phyloP scores from a whole-genome alignment of 2,888 invertebrate genomes.

The Drosophila kuntzei region DNA sequence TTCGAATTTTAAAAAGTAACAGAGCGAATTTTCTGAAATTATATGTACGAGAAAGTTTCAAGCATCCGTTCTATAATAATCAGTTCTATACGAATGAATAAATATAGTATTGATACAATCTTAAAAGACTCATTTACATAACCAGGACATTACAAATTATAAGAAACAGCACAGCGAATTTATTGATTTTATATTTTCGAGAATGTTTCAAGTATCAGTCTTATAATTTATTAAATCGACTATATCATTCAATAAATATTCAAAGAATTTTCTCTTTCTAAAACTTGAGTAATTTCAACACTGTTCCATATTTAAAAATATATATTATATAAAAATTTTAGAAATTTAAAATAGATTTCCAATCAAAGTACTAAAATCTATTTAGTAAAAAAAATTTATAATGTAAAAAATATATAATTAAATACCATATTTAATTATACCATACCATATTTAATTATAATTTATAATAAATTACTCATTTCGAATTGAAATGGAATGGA shows the following conservation, averaged over 20 bases:
- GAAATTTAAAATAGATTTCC: background rate
- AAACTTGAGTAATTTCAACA: too few relatives aligned
- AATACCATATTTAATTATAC: background rate
- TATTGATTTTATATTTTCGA: background rate
- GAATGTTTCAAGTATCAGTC: background rate
- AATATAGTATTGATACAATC: conserved; percentile 20
- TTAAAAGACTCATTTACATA: conserved; percentile 29
- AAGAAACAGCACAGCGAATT: background rate
- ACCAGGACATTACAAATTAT: background rate
- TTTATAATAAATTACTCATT: too few relatives aligned
- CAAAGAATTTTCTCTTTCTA: background rate
- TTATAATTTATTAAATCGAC: conserved; percentile 8
- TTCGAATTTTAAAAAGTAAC: background rate
- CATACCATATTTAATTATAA: too few relatives aligned
- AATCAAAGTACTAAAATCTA: background rate
- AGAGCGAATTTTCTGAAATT: background rate
- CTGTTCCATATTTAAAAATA: background rate
- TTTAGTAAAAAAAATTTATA: background rate
- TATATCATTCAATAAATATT: conserved; percentile 8
- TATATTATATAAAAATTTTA: background rate
- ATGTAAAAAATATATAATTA: too few relatives aligned
- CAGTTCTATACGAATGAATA: too few relatives aligned
- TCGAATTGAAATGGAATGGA: too few relatives aligned
- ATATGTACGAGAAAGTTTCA: background rate
- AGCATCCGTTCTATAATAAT: background rate